Evolutionary conservation across 2,888 invertebrate genomes (phyloP).

Genomic region (Dusona sp.): DNA sequence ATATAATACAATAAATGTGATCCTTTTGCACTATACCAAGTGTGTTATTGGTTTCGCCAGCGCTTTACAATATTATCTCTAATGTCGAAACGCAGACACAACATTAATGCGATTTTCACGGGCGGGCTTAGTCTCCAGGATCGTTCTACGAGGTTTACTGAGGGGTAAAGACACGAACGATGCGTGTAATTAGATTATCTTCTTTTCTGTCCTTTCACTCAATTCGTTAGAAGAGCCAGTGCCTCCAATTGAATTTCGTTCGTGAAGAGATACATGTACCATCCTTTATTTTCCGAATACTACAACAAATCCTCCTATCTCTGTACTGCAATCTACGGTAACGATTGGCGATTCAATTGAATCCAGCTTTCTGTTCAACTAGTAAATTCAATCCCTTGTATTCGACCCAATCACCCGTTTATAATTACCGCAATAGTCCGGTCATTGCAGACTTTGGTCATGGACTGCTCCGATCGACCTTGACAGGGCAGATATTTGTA

Average conservation of each 20-base stretch:
- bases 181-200: conserved; percentile 31
- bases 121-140: background rate
- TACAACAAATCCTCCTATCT: conserved; percentile 1
- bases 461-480: background rate
- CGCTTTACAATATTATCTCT: background rate
- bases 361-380: background rate
- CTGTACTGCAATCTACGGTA: conserved; percentile 2
- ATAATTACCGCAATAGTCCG: conserved; percentile 6
- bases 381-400: background rate
- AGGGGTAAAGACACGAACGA: conserved; percentile 1
- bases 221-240: conserved; percentile 17
- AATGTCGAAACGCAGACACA: conserved; percentile 30
- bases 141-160: conserved; percentile 7
- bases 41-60: background rate
- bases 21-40: background rate
- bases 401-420: conserved; percentile 1
- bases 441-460: background rate
- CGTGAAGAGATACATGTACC: background rate
- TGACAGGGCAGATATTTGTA: background rate
- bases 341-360: conserved; percentile 22
- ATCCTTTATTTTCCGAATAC: background rate
- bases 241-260: conserved; percentile 23
- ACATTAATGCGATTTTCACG: conserved; percentile 15
- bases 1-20: conserved; percentile 31
- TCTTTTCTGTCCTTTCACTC: conserved; percentile 27